Conservation (phyloP, 2,113 vertebrate species). For the Todiramphus saurophagus region DNA sequence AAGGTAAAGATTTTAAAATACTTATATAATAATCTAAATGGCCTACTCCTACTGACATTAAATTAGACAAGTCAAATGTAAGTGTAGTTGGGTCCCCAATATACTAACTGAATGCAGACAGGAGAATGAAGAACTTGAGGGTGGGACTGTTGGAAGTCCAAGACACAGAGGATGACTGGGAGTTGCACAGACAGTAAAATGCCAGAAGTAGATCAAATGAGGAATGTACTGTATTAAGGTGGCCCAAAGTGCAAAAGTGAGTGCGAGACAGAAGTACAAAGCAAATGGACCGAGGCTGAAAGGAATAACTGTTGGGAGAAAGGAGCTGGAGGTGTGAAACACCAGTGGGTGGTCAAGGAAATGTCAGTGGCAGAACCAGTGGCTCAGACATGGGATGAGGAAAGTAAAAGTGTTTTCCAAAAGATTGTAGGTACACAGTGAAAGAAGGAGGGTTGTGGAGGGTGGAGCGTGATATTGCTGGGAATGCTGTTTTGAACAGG, state of each 20-base stretch:
- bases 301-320: neutral
- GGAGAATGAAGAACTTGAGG: neutral
- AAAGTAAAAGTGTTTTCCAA: neutral
- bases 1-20: conserved; percentile 16
- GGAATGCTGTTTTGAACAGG: neutral
- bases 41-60: neutral
- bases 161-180: neutral
- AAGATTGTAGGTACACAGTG: too few species aligned
- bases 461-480: neutral
- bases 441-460: neutral
- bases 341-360: neutral
- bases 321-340: neutral
- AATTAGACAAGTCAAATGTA: conserved; percentile 15
- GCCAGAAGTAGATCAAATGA: neutral
- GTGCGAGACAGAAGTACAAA: neutral
- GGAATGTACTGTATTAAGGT: neutral
- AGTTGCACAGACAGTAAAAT: neutral
- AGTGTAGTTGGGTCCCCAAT: neutral
- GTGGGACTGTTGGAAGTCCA: neutral
- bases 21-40: conserved; percentile 15
- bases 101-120: neutral
- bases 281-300: neutral
- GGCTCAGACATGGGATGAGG: neutral
- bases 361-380: neutral
- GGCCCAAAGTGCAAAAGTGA: neutral